Percentiles rank a stretch among this genome's conserved stretches.
phyloP scores from a whole-genome alignment of 2,888 invertebrate genomes.

The Patella ulyssiponensis region DNA sequence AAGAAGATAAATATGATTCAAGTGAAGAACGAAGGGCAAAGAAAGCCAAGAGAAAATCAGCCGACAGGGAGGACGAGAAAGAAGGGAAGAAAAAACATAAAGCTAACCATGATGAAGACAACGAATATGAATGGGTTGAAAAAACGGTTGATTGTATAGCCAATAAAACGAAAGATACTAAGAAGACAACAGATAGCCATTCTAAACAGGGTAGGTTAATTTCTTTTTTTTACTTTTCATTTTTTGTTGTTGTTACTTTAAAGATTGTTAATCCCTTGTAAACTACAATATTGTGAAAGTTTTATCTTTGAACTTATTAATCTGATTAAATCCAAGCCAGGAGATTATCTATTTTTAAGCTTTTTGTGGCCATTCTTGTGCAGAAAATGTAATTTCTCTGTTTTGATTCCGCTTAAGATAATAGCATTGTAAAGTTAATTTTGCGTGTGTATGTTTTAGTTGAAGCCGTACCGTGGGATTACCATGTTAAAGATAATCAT shows the following conservation, averaged over 20 bases:
- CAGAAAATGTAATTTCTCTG: neutral
- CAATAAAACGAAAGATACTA: too few species aligned
- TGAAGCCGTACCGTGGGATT: constrained; percentile 46
- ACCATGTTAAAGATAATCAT: constrained; percentile 44
- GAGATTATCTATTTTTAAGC: neutral
- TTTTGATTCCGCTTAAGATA: neutral
- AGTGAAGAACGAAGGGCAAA: constrained; percentile 33
- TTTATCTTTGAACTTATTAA: too few species aligned
- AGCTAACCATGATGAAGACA: constrained; percentile 31
- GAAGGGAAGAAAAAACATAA: constrained; percentile 31
- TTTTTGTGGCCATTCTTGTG: neutral
- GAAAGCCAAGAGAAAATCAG: constrained; percentile 22
- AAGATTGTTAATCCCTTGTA: too few species aligned
- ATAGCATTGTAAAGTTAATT: neutral
- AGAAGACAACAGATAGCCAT: too few species aligned
- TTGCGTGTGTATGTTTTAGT: constrained; percentile 16
- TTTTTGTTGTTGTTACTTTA: too few species aligned
- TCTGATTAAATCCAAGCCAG: too few species aligned
- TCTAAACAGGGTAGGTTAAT: too few species aligned
- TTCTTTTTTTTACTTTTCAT: too few species aligned
- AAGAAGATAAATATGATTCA: constrained; percentile 32
- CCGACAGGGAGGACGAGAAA: constrained; percentile 25
- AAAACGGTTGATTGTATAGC: constrained; percentile 65
- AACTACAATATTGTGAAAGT: too few species aligned
- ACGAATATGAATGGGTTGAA: constrained; percentile 71